phyloP scores from a whole-genome alignment of 2,113 vertebrate species.

The Balaeniceps rex region DNA sequence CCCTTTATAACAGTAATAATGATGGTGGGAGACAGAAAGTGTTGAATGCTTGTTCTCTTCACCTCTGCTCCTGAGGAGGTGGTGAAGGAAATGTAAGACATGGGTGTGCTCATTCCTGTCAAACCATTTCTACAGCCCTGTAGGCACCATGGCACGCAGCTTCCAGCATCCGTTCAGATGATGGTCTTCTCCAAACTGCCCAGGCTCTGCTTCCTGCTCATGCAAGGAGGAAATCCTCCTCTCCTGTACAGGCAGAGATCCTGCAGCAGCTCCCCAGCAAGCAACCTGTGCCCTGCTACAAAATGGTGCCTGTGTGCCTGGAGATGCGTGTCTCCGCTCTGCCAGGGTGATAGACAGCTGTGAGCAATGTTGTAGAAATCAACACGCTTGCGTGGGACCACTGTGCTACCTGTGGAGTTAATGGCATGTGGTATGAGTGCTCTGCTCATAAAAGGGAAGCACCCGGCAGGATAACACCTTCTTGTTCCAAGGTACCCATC shows the following conservation, averaged over 20 bases:
- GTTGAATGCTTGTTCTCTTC: neutral
- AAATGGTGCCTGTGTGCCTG: neutral
- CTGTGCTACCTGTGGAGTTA: neutral
- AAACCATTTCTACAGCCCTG: neutral
- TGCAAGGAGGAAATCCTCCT: neutral
- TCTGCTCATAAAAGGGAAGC: neutral
- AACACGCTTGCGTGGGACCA: accelerated
- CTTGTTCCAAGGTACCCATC: neutral
- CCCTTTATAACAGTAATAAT: neutral
- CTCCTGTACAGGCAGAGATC: neutral
- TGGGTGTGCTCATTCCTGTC: neutral
- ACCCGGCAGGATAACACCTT: neutral
- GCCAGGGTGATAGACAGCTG: neutral
- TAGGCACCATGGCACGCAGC: neutral
- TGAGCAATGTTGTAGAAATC: neutral
- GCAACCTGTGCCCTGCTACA: neutral
- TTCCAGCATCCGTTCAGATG: neutral
- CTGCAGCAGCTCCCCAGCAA: neutral
- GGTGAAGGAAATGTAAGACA: neutral
- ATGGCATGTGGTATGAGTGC: neutral
- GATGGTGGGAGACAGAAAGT: neutral
- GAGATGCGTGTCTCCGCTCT: accelerated
- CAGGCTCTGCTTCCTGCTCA: neutral
- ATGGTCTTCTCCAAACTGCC: neutral
- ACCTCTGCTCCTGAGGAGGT: neutral